A percentile compares a stretch with the other conserved stretches of the same genome.
Conservation (phyloP, 53 echinoderm and acorn worm species). For the Luidia sarsii region DNA sequence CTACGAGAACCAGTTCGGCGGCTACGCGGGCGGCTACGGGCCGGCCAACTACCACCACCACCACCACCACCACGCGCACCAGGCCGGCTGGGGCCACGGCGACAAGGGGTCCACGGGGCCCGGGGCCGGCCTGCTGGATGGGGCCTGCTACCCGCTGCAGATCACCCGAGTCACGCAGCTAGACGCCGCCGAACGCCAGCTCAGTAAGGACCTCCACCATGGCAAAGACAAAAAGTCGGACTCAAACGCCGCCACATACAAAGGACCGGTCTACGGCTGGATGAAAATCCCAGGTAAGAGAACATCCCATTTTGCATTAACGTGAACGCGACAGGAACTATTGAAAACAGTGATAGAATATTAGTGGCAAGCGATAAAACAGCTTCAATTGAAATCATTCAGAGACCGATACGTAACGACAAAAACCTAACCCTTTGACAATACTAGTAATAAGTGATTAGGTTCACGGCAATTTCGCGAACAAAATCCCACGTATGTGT, state of each 20-base stretch:
- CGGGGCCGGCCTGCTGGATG: constrained; percentile 34
- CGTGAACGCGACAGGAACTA: no score
- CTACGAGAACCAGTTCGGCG: constrained; percentile 71
- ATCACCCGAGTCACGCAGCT: constrained; percentile 52
- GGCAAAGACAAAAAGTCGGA: constrained; percentile 49
- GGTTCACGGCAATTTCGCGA: no score
- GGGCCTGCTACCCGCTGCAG: constrained; percentile 53
- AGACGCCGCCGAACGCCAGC: constrained; percentile 53
- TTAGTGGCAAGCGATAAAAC: no score
- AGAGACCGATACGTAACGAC: no score
- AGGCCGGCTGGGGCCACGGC: constrained; percentile 61
- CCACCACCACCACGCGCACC: no score
- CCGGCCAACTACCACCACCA: constrained; percentile 62
- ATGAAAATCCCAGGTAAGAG: constrained; percentile 99
- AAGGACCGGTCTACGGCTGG: constrained; percentile 96
- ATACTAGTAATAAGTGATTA: no score
- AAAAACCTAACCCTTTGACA: no score
- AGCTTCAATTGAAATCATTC: no score
- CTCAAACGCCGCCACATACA: constrained; percentile 66
- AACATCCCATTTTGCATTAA: no score
- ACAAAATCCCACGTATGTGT: no score
- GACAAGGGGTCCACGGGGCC: constrained; percentile 48
- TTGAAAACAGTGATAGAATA: no score
- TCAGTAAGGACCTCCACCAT: constrained; percentile 22
- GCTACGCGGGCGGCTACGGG: constrained; percentile 69